phyloP scores from a whole-genome alignment of 2,113 vertebrate genomes.

The Gallinago undulata region DNA sequence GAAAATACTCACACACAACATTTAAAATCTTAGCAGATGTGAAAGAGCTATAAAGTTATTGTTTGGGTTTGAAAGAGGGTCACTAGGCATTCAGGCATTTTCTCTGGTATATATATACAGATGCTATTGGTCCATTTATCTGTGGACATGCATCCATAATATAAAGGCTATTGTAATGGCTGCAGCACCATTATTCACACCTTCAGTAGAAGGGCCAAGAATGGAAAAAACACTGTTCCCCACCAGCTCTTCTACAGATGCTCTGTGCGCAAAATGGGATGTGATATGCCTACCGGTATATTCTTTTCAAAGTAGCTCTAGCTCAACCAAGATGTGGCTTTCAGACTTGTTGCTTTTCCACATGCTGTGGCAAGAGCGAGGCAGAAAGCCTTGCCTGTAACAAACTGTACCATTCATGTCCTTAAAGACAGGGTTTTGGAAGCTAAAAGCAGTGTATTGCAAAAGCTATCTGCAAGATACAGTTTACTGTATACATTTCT shows the following conservation, averaged over 20 bases:
- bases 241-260: neutral
- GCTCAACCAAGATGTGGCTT: neutral
- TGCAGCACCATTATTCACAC: neutral
- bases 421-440: neutral
- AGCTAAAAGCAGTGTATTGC: neutral
- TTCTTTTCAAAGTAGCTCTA: neutral
- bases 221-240: neutral
- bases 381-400: neutral
- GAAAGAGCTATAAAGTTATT: neutral
- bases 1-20: neutral
- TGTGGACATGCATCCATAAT: neutral
- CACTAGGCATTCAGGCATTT: neutral
- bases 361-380: neutral
- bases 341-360: neutral
- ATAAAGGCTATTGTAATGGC: neutral
- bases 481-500: neutral
- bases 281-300: neutral
- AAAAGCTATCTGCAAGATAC: neutral
- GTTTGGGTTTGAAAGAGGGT: neutral
- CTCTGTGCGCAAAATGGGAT: neutral
- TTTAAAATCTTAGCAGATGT: neutral
- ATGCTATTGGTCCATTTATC: neutral
- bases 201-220: neutral
- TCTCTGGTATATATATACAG: neutral
- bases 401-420: neutral